phyloP scores from a whole-genome alignment of 2,888 invertebrate genomes.

The Trissolcus brochymenae region DNA sequence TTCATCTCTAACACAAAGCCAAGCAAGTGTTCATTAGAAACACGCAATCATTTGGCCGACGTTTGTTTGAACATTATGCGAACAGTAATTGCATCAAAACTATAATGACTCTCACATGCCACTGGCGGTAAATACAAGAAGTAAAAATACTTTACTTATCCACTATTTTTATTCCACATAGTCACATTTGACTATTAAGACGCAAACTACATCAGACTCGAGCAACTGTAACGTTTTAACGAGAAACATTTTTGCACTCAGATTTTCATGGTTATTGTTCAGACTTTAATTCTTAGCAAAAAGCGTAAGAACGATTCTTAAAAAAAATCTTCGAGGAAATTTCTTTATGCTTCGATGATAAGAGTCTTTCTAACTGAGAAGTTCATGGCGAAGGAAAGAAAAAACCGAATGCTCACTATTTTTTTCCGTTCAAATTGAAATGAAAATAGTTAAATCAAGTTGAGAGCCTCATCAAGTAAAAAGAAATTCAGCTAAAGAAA shows the following conservation, averaged over 20 bases:
- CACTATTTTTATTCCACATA: constrained; percentile 17
- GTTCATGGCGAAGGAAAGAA: not conserved
- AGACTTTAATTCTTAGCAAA: constrained; percentile 15
- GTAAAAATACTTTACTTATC: not conserved
- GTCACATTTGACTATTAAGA: constrained; percentile 39
- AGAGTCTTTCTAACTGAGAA: constrained; percentile 5
- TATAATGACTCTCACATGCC: constrained; percentile 55
- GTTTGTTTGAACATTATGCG: constrained; percentile 58
- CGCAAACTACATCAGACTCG: constrained; percentile 31
- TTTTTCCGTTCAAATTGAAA: too few species aligned
- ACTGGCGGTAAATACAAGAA: not conserved
- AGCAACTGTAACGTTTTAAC: constrained; percentile 55
- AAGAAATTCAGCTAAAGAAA: too few species aligned
- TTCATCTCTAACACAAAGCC: constrained; percentile 41
- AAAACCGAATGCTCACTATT: too few species aligned
- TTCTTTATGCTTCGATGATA: not conserved
- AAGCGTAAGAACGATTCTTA: constrained; percentile 17
- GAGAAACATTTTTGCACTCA: constrained; percentile 39
- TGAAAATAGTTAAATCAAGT: too few species aligned
- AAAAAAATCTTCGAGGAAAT: constrained; percentile 30
- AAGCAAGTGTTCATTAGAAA: constrained; percentile 51
- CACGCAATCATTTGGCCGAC: constrained; percentile 46
- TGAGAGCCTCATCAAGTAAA: too few species aligned
- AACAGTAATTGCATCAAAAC: constrained; percentile 55
- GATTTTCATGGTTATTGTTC: constrained; percentile 23